phyloP scores from a whole-genome alignment of 2,113 vertebrate genomes.

The Gymnorhina tibicen region DNA sequence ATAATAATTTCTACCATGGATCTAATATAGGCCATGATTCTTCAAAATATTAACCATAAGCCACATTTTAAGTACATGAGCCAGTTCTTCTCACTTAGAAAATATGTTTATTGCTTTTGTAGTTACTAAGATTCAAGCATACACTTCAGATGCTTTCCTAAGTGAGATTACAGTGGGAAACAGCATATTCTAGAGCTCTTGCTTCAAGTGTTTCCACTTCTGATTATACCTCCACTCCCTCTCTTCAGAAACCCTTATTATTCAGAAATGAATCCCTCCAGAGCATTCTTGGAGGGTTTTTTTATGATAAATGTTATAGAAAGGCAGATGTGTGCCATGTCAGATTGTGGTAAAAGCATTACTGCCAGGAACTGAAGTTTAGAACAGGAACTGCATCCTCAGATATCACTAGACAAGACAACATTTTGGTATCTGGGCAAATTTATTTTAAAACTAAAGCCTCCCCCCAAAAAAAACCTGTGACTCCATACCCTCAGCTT shows the following conservation, averaged over 20 bases:
- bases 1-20: not conserved
- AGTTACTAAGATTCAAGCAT: not conserved
- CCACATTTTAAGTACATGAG: not conserved
- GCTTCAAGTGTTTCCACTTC: not conserved
- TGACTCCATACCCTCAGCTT: not conserved
- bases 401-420: not conserved
- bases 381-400: not conserved
- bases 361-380: not conserved
- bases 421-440: not conserved
- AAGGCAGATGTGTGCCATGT: not conserved
- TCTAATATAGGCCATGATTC: not conserved
- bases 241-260: not conserved
- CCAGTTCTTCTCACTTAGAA: not conserved
- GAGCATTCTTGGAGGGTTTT: not conserved
- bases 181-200: not conserved
- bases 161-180: not conserved
- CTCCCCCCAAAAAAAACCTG: too few species aligned
- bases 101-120: not conserved
- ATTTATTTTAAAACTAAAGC: not conserved
- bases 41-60: not conserved
- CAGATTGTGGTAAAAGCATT: not conserved
- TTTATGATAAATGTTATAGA: not conserved
- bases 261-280: not conserved
- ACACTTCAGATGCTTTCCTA: not conserved
- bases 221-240: not conserved